Base-by-base conservation (phyloP, 2,888 invertebrate genomes). In the Zygogramma bicolorata region DNA sequence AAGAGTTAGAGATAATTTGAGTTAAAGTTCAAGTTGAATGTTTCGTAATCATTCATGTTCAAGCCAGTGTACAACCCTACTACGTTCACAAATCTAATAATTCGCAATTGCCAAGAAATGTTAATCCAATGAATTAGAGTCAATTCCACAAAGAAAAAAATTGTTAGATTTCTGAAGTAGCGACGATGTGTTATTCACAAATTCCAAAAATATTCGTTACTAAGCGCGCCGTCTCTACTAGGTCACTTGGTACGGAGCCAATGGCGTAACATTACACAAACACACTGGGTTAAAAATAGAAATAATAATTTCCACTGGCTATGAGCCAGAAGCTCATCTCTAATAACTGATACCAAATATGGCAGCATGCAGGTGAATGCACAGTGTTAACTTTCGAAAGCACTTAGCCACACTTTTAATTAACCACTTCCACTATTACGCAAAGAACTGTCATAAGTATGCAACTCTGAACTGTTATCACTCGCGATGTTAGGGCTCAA, bases 281-380 rank as follows among this genome's bases (percentile, higher is more conserved):
- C 77, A 77, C 75, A 67, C 57, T 10, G 74, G 85, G 88, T 89
- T 88, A 87, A 84, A 87, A 88, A 89, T 88, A 89, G 89, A 63
- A 70, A 69, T 70, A 70, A 49, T 75, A 63, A 29, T 63, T 46
- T 46, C 42, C 63, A 49, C 18, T 84, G 84, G 85, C 81, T 2
- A 18, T 4, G 20, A 22, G 83, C 84, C 84, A 85, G n/a, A n/a
- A n/a, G 77, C 59, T 73, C 61, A 68, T 68, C 74, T 76, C 74
- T 72, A 53, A 73, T 62, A 74, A 40, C 75, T 75, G 81, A 77
- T 75, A 80, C 84, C 84, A 83, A 83, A 84, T 82, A 83, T 80
- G 84, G 83, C 72, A 70, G 63, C 75, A 74, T 68, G 78, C 77
- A 77, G 78, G 65, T 63, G 15, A 46, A 42, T 57, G 63, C 60